Conservation (phyloP, 1,140 invertebrate genomes). For the Argopecten irradians region DNA sequence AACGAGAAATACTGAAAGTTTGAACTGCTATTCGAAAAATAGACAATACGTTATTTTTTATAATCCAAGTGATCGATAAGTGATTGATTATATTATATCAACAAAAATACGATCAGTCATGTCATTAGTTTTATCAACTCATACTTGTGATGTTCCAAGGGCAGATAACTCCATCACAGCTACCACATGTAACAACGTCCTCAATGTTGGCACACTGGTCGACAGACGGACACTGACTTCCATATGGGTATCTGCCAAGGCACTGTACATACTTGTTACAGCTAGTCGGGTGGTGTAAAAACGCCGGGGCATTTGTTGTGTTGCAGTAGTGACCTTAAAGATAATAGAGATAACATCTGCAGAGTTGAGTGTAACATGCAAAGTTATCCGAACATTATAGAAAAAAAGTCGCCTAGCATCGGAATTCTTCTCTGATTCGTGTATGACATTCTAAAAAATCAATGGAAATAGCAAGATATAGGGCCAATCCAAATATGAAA, state of each 20-base stretch:
- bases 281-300: neutral
- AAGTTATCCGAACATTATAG: too few species aligned
- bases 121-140: neutral
- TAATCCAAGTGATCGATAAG: too few species aligned
- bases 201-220: neutral
- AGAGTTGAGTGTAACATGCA: too few species aligned
- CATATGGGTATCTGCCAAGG: neutral
- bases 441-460: too few species aligned
- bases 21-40: too few species aligned
- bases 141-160: neutral
- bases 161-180: neutral
- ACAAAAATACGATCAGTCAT: neutral
- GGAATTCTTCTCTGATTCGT: too few species aligned
- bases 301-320: neutral
- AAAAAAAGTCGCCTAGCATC: too few species aligned
- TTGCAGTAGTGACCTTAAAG: neutral
- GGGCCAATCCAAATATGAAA: too few species aligned
- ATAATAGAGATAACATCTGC: neutral
- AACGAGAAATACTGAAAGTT: too few species aligned
- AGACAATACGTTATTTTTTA: too few species aligned
- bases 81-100: too few species aligned
- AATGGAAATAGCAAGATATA: too few species aligned
- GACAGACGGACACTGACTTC: neutral
- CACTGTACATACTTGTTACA: slow-evolving; percentile 1
- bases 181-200: neutral